phyloP scores from a whole-genome alignment of 2,113 vertebrate species.

The Galeopterus variegatus region DNA sequence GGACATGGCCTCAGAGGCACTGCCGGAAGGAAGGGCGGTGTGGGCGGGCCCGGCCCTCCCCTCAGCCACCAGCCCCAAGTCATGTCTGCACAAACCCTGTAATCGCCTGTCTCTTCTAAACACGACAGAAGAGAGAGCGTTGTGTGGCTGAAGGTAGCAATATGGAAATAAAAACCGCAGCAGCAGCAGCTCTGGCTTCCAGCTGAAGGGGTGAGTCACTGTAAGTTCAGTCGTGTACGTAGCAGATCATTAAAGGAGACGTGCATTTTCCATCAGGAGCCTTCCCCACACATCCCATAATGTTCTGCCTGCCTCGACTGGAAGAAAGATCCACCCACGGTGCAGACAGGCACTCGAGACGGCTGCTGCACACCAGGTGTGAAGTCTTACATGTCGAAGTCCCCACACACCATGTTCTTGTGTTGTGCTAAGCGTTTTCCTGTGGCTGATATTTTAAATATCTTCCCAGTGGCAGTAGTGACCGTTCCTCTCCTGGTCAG shows the following conservation, averaged over 20 bases:
- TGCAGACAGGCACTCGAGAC: too few relatives aligned
- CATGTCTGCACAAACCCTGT: slow-evolving; percentile 79
- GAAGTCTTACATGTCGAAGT: background rate
- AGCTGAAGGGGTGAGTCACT: too few relatives aligned
- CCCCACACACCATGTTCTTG: background rate
- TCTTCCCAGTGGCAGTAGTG: background rate
- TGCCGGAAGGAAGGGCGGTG: too few relatives aligned
- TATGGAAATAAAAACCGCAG: slow-evolving; percentile 44
- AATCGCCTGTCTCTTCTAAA: slow-evolving; percentile 81
- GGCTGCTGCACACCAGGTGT: too few relatives aligned
- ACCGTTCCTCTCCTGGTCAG: background rate
- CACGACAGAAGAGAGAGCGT: slow-evolving; percentile 78
- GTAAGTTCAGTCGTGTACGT: too few relatives aligned
- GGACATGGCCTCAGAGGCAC: too few relatives aligned
- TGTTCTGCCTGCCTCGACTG: slow-evolving; percentile 12
- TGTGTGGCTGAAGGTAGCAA: slow-evolving; percentile 72
- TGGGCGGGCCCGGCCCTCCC: too few relatives aligned
- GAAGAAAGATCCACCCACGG: background rate
- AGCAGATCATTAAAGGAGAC: too few relatives aligned
- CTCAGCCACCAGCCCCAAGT: slow-evolving; percentile 81
- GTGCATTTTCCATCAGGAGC: background rate
- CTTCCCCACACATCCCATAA: slow-evolving; percentile 17
- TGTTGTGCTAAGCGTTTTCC: background rate
- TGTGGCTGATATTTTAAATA: background rate
- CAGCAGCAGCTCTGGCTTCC: background rate